These are phyloP conservation scores for Drosophila incognita DNA, from an alignment of 2,888 invertebrate species.

Conservation along the genomic window DNA sequence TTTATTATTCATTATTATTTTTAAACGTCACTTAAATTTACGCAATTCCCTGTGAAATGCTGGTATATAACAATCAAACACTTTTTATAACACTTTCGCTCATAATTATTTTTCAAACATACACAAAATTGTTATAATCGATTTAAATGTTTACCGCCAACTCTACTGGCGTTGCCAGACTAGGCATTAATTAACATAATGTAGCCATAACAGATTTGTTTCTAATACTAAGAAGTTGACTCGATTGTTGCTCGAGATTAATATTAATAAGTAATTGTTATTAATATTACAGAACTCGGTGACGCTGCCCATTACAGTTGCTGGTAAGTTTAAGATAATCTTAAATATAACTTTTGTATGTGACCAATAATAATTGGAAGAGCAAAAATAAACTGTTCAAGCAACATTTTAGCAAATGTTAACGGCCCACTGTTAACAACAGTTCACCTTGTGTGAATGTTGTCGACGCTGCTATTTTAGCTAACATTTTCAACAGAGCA, in stretches of 20 bases:
- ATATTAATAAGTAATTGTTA: background rate
- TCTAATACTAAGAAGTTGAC: conserved; percentile 1
- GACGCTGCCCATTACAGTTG: conserved; percentile 52
- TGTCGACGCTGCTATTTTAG: conserved; percentile 6
- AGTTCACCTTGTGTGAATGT: background rate
- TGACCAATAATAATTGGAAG: background rate
- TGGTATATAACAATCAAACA: background rate
- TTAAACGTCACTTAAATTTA: background rate
- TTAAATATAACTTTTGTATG: background rate
- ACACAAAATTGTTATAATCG: no score
- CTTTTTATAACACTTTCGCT: background rate
- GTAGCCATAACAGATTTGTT: conserved; percentile 10
- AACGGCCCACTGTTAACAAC: background rate
- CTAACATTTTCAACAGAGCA: conserved; percentile 12
- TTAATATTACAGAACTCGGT: conserved; percentile 55
- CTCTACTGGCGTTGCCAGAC: conserved; percentile 31
- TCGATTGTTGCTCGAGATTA: background rate
- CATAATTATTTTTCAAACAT: background rate
- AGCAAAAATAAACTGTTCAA: no score
- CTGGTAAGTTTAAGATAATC: conserved; percentile 42
- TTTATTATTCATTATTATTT: background rate
- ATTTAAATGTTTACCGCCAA: conserved; percentile 21
- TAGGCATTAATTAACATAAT: background rate
- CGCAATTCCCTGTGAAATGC: background rate
- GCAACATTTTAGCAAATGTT: background rate